These are phyloP conservation scores for Diplodus puntazzo DNA, from an alignment of 2,797 vertebrate genomes.

Conservation along the genomic window DNA sequence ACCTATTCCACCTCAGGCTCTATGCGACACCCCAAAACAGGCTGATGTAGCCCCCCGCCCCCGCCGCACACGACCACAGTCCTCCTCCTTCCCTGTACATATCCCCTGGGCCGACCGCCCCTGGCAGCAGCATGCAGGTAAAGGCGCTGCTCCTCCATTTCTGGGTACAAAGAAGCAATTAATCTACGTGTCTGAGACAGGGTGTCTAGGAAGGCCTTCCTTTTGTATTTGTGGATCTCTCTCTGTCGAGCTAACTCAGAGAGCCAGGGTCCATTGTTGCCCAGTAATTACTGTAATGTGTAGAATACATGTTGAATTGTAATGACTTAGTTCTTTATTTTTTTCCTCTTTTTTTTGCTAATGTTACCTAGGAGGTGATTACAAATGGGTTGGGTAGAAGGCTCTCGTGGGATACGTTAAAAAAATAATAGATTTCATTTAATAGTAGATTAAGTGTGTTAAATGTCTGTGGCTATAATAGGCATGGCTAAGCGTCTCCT, in stretches of 20 bases:
- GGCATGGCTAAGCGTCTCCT: conserved; percentile 78
- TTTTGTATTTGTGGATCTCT: conserved; percentile 82
- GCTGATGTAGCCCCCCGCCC: conserved; percentile 40
- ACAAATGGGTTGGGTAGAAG: conserved; percentile 49
- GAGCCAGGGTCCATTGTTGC: conserved; percentile 82
- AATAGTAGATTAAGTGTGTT: conserved; percentile 82
- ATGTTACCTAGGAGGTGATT: conserved; percentile 78
- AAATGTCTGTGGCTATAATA: conserved; percentile 78
- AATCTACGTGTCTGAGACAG: conserved; percentile 80
- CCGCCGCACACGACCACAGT: neutral
- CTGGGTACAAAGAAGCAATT: conserved; percentile 89
- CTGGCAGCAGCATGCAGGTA: conserved; percentile 82
- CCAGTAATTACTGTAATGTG: conserved; percentile 88
- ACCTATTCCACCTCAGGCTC: conserved; percentile 70
- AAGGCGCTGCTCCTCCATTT: conserved; percentile 83
- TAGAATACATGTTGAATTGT: conserved; percentile 86
- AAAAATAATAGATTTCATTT: conserved; percentile 83
- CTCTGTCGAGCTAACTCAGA: conserved; percentile 67
- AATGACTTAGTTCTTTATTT: conserved; percentile 80
- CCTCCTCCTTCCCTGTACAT: conserved; percentile 43
- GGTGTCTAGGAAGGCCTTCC: conserved; percentile 77
- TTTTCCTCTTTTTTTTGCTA: conserved; percentile 13
- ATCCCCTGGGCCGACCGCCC: conserved; percentile 62
- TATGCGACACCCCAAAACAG: conserved; percentile 72
- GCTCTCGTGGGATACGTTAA: conserved; percentile 70